Conservation (phyloP, 2,888 invertebrate species). For the Drosophila eohydei region DNA sequence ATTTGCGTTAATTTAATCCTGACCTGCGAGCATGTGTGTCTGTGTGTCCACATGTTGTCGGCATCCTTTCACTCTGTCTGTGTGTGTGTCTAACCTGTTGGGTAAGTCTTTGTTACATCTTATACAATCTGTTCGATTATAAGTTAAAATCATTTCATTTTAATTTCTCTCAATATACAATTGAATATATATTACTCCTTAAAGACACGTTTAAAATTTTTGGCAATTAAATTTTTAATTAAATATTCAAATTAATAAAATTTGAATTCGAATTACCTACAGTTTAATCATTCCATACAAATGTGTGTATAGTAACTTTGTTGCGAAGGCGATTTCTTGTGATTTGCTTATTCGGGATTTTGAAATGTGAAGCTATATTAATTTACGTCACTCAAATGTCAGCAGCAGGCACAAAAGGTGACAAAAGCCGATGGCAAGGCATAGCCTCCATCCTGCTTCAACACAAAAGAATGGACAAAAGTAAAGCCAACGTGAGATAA, state of each 20-base stretch:
- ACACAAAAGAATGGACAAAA: conserved; percentile 41
- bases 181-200: too few relatives aligned
- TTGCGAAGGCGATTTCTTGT: conserved; percentile 13
- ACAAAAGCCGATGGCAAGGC: conserved; percentile 57
- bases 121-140: background rate
- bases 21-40: conserved; percentile 22
- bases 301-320: conserved; percentile 18
- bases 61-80: conserved; percentile 31
- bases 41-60: conserved; percentile 42
- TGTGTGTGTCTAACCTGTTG: conserved; percentile 64
- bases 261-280: background rate
- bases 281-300: background rate
- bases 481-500: conserved; percentile 48
- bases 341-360: conserved; percentile 26
- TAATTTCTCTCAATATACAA: background rate
- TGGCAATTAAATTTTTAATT: background rate
- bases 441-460: conserved; percentile 10
- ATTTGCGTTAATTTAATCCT: conserved; percentile 75
- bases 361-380: conserved; percentile 61
- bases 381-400: conserved; percentile 68
- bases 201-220: background rate
- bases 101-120: conserved; percentile 9
- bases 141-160: background rate
- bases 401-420: conserved; percentile 57
- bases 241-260: background rate